phyloP scores from a whole-genome alignment of 1,140 invertebrate genomes.

The Drosophila fuyamai region DNA sequence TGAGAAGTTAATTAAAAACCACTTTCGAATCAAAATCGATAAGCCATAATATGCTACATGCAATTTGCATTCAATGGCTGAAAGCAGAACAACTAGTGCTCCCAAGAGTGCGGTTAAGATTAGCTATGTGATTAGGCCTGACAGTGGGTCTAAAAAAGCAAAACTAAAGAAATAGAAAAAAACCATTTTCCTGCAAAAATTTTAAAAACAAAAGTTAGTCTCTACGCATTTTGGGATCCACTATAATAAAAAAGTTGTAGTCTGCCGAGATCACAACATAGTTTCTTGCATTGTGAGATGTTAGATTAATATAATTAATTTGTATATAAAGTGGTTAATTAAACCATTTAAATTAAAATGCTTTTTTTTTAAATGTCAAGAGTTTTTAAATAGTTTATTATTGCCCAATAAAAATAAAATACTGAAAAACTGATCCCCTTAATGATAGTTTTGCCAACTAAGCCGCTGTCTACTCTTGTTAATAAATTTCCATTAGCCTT shows the following conservation, averaged over 20 bases:
- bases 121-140: background rate
- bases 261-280: too few relatives aligned
- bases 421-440: background rate
- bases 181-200: background rate
- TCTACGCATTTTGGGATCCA: too few relatives aligned
- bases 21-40: conserved; percentile 49
- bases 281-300: too few relatives aligned
- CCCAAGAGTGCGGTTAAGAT: conserved; percentile 27
- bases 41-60: conserved; percentile 29
- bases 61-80: conserved; percentile 41
- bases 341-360: too few relatives aligned
- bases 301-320: too few relatives aligned
- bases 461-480: background rate
- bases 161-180: too few relatives aligned
- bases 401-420: background rate
- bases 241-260: too few relatives aligned
- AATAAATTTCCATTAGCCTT: background rate
- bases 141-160: conserved; percentile 6
- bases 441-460: background rate
- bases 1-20: conserved; percentile 44
- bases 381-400: background rate
- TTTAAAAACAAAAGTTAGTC: background rate
- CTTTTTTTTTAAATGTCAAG: too few relatives aligned
- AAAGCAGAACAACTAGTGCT: conserved; percentile 13
- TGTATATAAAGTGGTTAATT: too few relatives aligned